Percentiles rank a stretch among this genome's conserved stretches.
Evolutionary conservation across 2,797 vertebrate species (phyloP).

Genomic region (Trichosurus vulpecula): DNA sequence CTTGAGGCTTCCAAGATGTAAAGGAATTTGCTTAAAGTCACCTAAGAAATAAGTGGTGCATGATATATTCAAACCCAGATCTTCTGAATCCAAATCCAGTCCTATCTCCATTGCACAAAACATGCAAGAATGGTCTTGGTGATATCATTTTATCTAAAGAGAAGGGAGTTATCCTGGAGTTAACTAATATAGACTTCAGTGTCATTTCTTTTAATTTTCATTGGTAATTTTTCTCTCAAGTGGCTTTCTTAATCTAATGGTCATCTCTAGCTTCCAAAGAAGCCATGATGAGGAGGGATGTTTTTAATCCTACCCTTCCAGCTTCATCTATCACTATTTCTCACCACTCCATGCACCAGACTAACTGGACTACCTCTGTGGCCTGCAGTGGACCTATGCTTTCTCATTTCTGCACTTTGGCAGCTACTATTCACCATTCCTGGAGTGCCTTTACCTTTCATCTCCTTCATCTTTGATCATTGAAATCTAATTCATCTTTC

Average conservation of each 20-base stretch:
- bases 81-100: not conserved
- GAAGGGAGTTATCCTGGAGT: not conserved
- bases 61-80: not conserved
- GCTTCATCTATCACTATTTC: not conserved
- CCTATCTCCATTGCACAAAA: not conserved
- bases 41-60: constrained; percentile 8
- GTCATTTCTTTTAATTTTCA: constrained; percentile 36
- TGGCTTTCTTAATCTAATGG: constrained; percentile 35
- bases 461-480: not conserved
- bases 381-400: not conserved
- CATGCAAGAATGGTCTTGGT: not conserved
- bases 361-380: not conserved
- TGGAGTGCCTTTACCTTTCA: not conserved
- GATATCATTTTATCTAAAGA: constrained; percentile 56
- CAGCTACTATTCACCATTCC: not conserved
- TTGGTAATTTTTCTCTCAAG: constrained; percentile 48
- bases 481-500: not conserved
- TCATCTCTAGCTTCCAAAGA: constrained; percentile 1
- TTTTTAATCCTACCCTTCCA: not conserved
- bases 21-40: not conserved
- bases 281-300: not conserved
- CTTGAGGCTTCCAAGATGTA: not conserved
- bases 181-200: not conserved
- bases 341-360: not conserved
- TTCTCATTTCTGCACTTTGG: not conserved